These are phyloP conservation scores for Barypeithes pellucidus DNA, from an alignment of 2,888 invertebrate species.

Conservation along the genomic window DNA sequence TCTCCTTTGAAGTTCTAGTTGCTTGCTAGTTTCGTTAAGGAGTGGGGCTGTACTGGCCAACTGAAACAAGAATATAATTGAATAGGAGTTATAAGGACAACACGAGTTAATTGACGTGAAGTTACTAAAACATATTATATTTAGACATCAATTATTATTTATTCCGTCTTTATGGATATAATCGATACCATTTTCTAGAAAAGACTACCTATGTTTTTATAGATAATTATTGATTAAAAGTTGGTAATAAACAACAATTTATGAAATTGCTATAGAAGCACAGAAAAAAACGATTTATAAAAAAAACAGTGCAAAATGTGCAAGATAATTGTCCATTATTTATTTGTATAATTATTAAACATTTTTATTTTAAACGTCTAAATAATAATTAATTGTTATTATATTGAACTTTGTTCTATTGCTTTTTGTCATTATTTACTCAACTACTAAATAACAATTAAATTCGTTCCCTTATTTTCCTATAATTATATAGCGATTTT, in stretches of 20 bases:
- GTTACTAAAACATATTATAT: too few relatives aligned
- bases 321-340: background rate
- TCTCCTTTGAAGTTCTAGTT: slow-evolving; percentile 81
- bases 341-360: slow-evolving; percentile 8
- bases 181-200: too few relatives aligned
- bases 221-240: too few relatives aligned
- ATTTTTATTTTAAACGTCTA: slow-evolving; percentile 5
- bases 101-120: too few relatives aligned
- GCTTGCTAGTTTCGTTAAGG: slow-evolving; percentile 75
- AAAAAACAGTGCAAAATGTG: background rate
- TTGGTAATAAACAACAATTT: too few relatives aligned
- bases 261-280: background rate
- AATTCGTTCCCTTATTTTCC: slow-evolving; percentile 1
- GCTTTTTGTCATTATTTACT: slow-evolving; percentile 23
- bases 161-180: too few relatives aligned
- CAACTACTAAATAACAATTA: slow-evolving; percentile 33
- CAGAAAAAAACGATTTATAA: background rate
- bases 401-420: slow-evolving; percentile 28
- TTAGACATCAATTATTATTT: too few relatives aligned
- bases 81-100: background rate
- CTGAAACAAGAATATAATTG: slow-evolving; percentile 53
- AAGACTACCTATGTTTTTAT: too few relatives aligned
- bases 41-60: slow-evolving; percentile 65
- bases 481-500: background rate
- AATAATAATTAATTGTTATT: slow-evolving; percentile 22